Evolutionary conservation across 2,113 vertebrate species (phyloP), one percentile per base, ranked within the genome.

Genomic region (Nerophis ophidion): DNA sequence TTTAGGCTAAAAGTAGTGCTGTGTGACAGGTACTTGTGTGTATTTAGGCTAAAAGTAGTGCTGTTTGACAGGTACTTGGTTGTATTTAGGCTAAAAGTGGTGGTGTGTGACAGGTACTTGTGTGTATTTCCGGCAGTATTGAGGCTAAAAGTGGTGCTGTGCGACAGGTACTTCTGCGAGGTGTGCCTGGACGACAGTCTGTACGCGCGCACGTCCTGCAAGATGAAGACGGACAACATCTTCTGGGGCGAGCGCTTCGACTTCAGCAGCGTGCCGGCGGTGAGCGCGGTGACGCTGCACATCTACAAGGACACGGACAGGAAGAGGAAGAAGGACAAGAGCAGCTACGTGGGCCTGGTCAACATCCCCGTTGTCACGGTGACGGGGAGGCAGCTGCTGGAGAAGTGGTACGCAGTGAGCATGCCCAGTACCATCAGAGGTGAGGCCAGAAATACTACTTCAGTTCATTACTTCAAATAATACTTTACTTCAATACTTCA

Each of bases 221-320:
- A 99, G 77, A 90, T 97, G 79, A 95, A 94, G 86, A 95, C 93
- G 0, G 97, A 98, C 87, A 98, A 95, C 52, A 92, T 99, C 14
- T 99, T 98, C 68, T 99, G 97, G 97, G 97, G 96, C 0, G 97
- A 99, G 72, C 95, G 96, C 81, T 99, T 99, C 4, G 95, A 99
- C 82, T 99, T 99, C 81, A 92, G 92, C 85, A 96, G 94, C 80
- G 90, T 99, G 74, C 96, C 97, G 0, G 79, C 92, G 0, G 74
- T 98, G 62, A 84, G 86, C 61, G 92, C 92, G 35, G 76, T 99
- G 74, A 95, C 94, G 0, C 91, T 99, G 49, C 97, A 99, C 82
- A 84, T 99, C 47, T 99, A 98, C 89, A 97, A 97, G 60, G 97
- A 99, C 86, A 96, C 94, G 0, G 95, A 98, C 87, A 93, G 97